Conservation (phyloP, 2,113 vertebrate species). For the Podarcis raffonei region DNA sequence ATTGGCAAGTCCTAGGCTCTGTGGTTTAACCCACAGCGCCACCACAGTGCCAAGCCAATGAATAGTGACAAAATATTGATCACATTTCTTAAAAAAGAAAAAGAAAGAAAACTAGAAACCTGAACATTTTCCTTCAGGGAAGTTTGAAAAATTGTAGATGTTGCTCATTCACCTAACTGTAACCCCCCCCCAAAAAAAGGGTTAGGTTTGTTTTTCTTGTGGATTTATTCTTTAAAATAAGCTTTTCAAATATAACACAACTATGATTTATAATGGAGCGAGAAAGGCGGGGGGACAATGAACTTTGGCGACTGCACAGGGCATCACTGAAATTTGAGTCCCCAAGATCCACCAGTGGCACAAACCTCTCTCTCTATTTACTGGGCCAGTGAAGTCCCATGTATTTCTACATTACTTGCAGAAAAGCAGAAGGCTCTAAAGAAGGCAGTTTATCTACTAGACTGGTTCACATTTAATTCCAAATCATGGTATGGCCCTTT, state of each 20-base stretch:
- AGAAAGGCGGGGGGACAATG: too few species aligned
- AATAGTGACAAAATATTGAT: constrained; percentile 48
- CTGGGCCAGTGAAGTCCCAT: neutral
- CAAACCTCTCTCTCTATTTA: neutral
- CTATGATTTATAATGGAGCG: neutral
- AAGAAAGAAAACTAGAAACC: constrained; percentile 32
- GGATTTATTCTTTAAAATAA: constrained; percentile 20
- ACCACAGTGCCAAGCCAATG: constrained; percentile 60
- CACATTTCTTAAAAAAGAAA: constrained; percentile 6
- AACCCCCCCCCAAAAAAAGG: too few species aligned
- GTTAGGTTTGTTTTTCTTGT: constrained; percentile 13
- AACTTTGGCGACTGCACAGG: too few species aligned
- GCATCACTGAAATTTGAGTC: too few species aligned
- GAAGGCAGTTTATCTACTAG: neutral
- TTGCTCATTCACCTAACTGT: constrained; percentile 41
- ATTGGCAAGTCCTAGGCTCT: too few species aligned
- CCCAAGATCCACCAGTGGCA: too few species aligned
- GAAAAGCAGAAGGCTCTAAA: neutral
- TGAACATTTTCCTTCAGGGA: constrained; percentile 61
- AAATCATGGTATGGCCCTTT: neutral
- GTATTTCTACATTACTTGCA: neutral
- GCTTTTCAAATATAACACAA: constrained; percentile 11
- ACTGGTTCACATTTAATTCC: neutral
- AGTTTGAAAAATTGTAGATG: constrained; percentile 51
- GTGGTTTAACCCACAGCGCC: too few species aligned